phyloP scores from a whole-genome alignment of 1,140 invertebrate genomes.

The Pogonognathellus flavescens region DNA sequence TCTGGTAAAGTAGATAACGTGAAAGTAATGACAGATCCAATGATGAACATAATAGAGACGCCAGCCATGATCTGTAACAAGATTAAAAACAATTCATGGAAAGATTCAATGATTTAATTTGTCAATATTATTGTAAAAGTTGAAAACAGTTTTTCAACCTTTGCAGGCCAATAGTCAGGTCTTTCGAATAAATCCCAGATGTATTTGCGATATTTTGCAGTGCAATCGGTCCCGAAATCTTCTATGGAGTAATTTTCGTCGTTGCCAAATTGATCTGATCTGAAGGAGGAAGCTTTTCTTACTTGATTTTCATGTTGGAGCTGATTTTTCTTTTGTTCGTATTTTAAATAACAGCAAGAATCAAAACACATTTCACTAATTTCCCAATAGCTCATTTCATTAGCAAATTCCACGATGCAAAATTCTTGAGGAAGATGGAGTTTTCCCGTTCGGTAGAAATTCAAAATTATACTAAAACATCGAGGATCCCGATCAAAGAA shows the following conservation, averaged over 20 bases:
- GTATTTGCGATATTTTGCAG: conserved; percentile 24
- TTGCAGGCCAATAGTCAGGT: conserved; percentile 12
- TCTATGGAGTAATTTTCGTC: not conserved
- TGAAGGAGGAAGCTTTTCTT: not conserved
- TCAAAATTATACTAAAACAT: conserved; percentile 96
- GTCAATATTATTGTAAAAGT: not conserved
- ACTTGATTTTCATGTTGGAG: not conserved
- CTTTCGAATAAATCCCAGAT: conserved; percentile 58
- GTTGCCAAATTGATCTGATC: not conserved
- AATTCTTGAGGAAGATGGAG: conserved; percentile 98
- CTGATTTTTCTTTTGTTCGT: conserved; percentile 2
- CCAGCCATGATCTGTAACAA: conserved; percentile 56
- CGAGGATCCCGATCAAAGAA: conserved; percentile 98
- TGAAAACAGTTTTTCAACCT: not conserved
- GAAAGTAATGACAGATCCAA: conserved; percentile 59
- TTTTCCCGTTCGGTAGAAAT: conserved; percentile 97
- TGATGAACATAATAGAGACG: conserved; percentile 59
- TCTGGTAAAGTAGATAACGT: conserved; percentile 61
- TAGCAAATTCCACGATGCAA: conserved; percentile 97
- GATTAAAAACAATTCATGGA: not conserved
- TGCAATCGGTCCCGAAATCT: conserved; percentile 15
- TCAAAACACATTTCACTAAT: not conserved
- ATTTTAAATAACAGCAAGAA: conserved; percentile 1
- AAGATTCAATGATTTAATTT: not conserved
- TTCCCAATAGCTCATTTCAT: conserved; percentile 88